A percentile compares a stretch with the other conserved stretches of the same genome.
phyloP scores from a whole-genome alignment of 2,888 invertebrate species.

The Acrobasis consociella region DNA sequence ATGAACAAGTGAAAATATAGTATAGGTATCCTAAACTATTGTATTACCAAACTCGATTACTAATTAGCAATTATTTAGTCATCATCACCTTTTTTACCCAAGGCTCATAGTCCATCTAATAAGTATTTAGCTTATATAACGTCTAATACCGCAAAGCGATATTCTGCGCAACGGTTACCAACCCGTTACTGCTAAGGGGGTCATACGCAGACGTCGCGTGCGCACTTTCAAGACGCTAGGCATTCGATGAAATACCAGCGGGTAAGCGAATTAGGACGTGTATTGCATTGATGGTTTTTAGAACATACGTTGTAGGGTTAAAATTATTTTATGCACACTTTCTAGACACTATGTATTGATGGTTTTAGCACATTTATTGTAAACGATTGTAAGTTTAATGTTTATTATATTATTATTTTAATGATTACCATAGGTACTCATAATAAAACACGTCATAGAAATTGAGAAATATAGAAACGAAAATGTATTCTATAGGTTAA shows the following conservation, averaged over 20 bases:
- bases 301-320: not conserved
- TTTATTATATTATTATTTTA: no score
- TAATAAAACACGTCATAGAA: no score
- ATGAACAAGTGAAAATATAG: no score
- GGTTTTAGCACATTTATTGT: no score
- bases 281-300: not conserved
- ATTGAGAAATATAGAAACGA: no score
- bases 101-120: not conserved
- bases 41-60: no score
- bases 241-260: conserved; percentile 51
- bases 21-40: no score
- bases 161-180: conserved; percentile 49
- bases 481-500: no score
- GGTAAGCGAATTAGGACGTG: conserved; percentile 23
- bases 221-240: conserved; percentile 26
- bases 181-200: conserved; percentile 70
- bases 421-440: no score
- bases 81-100: not conserved
- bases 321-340: not conserved
- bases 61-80: no score
- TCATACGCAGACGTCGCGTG: conserved; percentile 56
- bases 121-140: conserved; percentile 47
- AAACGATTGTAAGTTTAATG: no score
- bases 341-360: no score
- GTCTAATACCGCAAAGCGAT: conserved; percentile 37